phyloP scores from a whole-genome alignment of 1,140 invertebrate species.

The Macrotrachela quadricornifera region DNA sequence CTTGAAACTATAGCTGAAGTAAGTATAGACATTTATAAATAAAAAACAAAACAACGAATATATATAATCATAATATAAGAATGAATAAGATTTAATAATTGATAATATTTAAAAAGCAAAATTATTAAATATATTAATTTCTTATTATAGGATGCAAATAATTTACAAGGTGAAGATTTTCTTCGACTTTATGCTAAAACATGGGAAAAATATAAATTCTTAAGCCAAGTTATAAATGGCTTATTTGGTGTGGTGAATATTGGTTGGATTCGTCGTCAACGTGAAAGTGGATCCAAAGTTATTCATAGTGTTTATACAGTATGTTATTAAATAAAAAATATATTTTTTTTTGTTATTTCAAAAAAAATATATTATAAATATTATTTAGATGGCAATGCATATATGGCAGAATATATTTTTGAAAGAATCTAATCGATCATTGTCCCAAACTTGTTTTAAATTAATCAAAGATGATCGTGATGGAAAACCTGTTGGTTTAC shows the following conservation, averaged over 20 bases:
- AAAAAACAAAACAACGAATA: too few species aligned
- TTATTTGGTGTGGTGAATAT: conserved; percentile 91
- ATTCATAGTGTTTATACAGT: conserved; percentile 86
- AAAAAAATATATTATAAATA: background rate
- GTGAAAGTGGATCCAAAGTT: conserved; percentile 82
- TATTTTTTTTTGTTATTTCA: too few species aligned
- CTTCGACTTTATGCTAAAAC: conserved; percentile 22
- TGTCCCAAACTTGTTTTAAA: conserved; percentile 86
- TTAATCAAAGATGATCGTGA: conserved; percentile 83
- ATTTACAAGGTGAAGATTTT: conserved; percentile 3
- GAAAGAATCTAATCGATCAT: conserved; percentile 69
- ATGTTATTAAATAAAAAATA: conserved; percentile 14
- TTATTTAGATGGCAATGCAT: conserved; percentile 59
- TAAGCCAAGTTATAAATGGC: conserved; percentile 83
- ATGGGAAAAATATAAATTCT: conserved; percentile 97
- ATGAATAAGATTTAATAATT: too few species aligned
- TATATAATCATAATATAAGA: too few species aligned
- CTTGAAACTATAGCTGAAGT: too few species aligned
- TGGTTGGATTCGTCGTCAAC: conserved; percentile 92
- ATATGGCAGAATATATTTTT: conserved; percentile 91
- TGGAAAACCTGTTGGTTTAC: conserved; percentile 84
- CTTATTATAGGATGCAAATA: background rate
- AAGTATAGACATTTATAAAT: too few species aligned
- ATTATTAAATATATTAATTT: background rate
- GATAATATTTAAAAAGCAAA: too few species aligned